phyloP scores from a whole-genome alignment of 2,888 invertebrate genomes.

The Griposia aprilina region DNA sequence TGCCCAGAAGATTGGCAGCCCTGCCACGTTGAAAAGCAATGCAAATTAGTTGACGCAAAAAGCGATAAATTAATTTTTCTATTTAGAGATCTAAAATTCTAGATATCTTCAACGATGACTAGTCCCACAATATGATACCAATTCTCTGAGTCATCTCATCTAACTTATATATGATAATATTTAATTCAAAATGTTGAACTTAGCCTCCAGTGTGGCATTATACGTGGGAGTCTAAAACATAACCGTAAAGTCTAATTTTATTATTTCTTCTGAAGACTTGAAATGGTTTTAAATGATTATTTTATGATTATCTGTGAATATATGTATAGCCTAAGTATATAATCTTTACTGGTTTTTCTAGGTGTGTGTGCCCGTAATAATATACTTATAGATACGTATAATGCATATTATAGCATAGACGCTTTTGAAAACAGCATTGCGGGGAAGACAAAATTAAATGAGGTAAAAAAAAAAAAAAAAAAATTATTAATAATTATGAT shows the following conservation, averaged over 20 bases:
- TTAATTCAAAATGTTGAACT: constrained; percentile 26
- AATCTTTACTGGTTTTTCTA: neutral
- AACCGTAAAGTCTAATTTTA: constrained; percentile 51
- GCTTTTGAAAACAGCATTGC: neutral
- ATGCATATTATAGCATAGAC: neutral
- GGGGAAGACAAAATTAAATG: neutral
- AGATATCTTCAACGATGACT: neutral
- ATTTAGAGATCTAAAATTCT: neutral
- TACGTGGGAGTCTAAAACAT: constrained; percentile 47
- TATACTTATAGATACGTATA: neutral
- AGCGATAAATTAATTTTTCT: no score
- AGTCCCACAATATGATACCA: neutral
- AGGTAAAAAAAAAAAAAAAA: no score
- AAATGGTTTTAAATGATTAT: constrained; percentile 44
- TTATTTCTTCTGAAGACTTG: constrained; percentile 23
- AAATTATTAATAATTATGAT: no score
- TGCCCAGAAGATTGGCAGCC: neutral
- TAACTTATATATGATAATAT: constrained; percentile 30
- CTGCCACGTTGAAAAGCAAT: neutral
- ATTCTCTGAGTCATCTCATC: constrained; percentile 36
- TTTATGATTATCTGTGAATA: constrained; percentile 47
- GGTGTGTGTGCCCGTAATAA: neutral
- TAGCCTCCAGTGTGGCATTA: constrained; percentile 2
- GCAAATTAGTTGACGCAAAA: no score
- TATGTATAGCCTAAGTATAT: neutral